Conservation (phyloP, 2,797 vertebrate genomes). For the Tachyglossus aculeatus region DNA sequence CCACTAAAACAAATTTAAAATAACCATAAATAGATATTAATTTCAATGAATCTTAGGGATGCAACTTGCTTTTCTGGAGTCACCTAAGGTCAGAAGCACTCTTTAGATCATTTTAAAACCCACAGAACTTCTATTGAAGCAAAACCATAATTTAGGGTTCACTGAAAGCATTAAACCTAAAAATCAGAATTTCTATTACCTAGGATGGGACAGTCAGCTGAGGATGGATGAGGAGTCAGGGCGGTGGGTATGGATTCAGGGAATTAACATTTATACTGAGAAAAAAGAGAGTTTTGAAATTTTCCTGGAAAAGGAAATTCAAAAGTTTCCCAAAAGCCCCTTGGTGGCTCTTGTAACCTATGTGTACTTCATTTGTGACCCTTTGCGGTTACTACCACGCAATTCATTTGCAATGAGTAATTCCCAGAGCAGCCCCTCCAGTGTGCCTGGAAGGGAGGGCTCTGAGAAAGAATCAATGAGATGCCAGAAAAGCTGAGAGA, state of each 20-base stretch:
- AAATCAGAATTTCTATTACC: too few species aligned
- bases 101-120: too few species aligned
- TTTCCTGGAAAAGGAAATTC: slow-evolving; percentile 70
- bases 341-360: slow-evolving; percentile 61
- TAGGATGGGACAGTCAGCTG: too few species aligned
- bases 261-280: slow-evolving; percentile 61
- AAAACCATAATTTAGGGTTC: too few species aligned
- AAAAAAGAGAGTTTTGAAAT: slow-evolving; percentile 70
- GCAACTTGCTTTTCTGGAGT: too few species aligned
- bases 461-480: slow-evolving; percentile 35
- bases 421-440: slow-evolving; percentile 53
- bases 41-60: too few species aligned
- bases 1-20: too few species aligned
- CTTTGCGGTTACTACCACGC: slow-evolving; percentile 63
- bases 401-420: slow-evolving; percentile 67
- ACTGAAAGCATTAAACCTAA: too few species aligned
- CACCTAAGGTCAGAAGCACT: too few species aligned
- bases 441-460: slow-evolving; percentile 30
- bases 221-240: slow-evolving; percentile 45
- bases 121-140: too few species aligned
- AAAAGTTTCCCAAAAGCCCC: slow-evolving; percentile 62
- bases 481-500: slow-evolving; percentile 43
- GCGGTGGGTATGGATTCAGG: slow-evolving; percentile 41
- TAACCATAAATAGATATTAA: too few species aligned
- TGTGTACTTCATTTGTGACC: slow-evolving; percentile 44